These are phyloP conservation scores for Myanophis thanlyinensis DNA, from an alignment of 2,113 vertebrate species.

Conservation along the genomic window DNA sequence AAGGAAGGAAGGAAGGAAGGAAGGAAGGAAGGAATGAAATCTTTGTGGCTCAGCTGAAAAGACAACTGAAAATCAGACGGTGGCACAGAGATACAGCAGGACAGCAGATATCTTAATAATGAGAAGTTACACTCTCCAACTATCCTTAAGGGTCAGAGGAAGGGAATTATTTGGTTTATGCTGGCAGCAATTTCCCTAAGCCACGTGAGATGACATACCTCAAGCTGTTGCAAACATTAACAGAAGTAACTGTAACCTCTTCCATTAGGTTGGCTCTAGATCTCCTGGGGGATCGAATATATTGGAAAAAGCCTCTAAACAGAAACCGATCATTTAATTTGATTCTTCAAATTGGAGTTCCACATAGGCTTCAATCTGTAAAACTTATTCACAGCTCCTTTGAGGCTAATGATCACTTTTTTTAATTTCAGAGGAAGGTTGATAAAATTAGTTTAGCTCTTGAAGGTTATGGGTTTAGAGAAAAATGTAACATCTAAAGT, in stretches of 20 bases:
- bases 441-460: conserved; percentile 63
- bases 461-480: conserved; percentile 56
- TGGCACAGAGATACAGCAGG: conserved; percentile 69
- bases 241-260: conserved; percentile 61
- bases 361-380: conserved; percentile 72
- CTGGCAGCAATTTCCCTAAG: conserved; percentile 89
- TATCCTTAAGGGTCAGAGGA: conserved; percentile 75
- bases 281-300: conserved; percentile 79
- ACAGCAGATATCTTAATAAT: conserved; percentile 83
- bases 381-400: conserved; percentile 74
- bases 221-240: conserved; percentile 86
- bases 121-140: conserved; percentile 78
- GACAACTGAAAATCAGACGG: conserved; percentile 69
- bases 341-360: conserved; percentile 71
- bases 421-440: background rate
- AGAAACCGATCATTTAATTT: conserved; percentile 83
- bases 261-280: conserved; percentile 70
- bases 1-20: background rate
- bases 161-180: conserved; percentile 84
- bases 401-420: conserved; percentile 75
- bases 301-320: conserved; percentile 82
- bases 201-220: conserved; percentile 82
- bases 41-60: conserved; percentile 68
- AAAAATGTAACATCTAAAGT: conserved; percentile 59
- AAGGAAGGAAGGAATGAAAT: background rate